These are phyloP conservation scores for Aleiodes leptofemur DNA, from an alignment of 2,888 invertebrate genomes.

Conservation along the genomic window DNA sequence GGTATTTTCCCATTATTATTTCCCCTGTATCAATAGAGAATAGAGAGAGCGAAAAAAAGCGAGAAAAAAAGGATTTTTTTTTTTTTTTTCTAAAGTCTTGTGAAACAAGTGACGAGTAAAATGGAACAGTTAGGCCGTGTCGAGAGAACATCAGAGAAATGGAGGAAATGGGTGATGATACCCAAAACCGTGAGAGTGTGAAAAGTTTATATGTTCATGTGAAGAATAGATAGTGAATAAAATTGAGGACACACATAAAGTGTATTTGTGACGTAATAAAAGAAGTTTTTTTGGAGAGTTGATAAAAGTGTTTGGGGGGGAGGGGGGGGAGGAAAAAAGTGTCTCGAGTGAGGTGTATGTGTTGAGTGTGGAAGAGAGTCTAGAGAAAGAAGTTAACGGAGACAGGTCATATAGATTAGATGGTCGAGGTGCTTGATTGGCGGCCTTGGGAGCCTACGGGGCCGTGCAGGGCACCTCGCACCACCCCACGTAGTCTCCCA, in stretches of 20 bases:
- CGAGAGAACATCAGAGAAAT: conserved; percentile 30
- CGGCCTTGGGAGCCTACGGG: conserved; percentile 73
- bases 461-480: conserved; percentile 72
- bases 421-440: conserved; percentile 71
- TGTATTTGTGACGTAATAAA: conserved; percentile 11
- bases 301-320: conserved; percentile 34
- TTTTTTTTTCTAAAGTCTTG: not conserved
- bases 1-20: not conserved
- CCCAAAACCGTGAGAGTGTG: conserved; percentile 39
- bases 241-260: conserved; percentile 9
- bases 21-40: not conserved
- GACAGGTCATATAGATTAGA: conserved; percentile 66
- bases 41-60: not conserved
- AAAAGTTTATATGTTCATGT: conserved; percentile 36
- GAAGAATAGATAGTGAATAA: conserved; percentile 15
- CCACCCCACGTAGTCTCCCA: conserved; percentile 63
- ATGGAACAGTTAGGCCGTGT: conserved; percentile 44
- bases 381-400: conserved; percentile 32
- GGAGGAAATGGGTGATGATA: conserved; percentile 7
- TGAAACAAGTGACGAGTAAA: conserved; percentile 32
- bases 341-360: conserved; percentile 36
- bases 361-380: conserved; percentile 2
- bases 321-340: conserved; percentile 36
- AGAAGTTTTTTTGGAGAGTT: not conserved
- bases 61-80: not conserved